Evolutionary conservation across 2,888 invertebrate genomes (phyloP).

Genomic region (Tetragonisca angustula): DNA sequence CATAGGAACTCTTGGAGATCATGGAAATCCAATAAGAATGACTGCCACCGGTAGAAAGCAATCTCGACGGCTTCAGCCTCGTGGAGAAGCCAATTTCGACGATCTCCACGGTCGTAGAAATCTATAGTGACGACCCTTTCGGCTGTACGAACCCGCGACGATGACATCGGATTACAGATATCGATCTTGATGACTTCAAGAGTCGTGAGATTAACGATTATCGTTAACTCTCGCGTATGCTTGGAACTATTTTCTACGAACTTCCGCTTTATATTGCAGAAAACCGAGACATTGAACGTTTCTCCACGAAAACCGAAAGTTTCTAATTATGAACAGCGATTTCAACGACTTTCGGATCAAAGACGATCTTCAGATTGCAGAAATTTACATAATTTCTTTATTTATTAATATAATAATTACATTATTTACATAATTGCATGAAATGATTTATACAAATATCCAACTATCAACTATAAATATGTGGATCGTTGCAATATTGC

Average conservation of each 20-base stretch:
- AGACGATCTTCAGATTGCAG: too few relatives aligned
- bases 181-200: conserved; percentile 12
- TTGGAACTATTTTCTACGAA: not conserved
- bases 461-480: too few relatives aligned
- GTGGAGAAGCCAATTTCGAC: conserved; percentile 12
- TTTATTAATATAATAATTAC: too few relatives aligned
- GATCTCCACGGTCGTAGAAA: not conserved
- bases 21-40: conserved; percentile 16
- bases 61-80: conserved; percentile 7
- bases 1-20: not conserved
- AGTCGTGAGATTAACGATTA: not conserved
- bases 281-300: too few relatives aligned
- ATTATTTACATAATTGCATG: too few relatives aligned
- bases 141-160: not conserved
- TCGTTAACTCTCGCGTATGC: not conserved
- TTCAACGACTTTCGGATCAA: not conserved
- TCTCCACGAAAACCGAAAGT: not conserved
- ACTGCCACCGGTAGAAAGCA: conserved; percentile 10
- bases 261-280: too few relatives aligned
- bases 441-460: too few relatives aligned
- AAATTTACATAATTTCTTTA: not conserved
- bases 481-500: too few relatives aligned
- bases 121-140: conserved; percentile 12
- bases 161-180: conserved; percentile 14
- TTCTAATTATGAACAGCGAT: not conserved